Evolutionary conservation across 2,113 vertebrate genomes (phyloP), one percentile per base, ranked within the genome.

Genomic region (Dipodomys stephensi): DNA sequence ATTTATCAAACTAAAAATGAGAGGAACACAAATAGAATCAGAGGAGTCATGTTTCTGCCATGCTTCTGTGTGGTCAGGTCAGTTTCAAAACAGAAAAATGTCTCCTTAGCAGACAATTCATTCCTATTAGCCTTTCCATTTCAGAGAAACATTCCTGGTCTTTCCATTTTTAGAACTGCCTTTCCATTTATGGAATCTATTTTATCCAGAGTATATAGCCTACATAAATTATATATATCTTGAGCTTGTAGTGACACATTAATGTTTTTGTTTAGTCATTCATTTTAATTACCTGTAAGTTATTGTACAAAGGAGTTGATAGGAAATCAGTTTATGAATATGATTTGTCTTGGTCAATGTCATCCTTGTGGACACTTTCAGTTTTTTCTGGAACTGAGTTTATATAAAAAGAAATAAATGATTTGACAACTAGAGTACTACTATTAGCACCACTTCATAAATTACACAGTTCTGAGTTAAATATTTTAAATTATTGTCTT

Each of bases 1-100:
- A 94, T 95, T 97, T 95, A 27, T 88, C 80, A 94, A 87, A n/a
- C 79, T 86, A 46, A 91, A 95, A 95, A 91, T 86, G 97, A 83
- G 16, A 95, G 46, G 27, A 94, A 32, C 6, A 79, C 57, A 95
- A 83, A 96, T 93, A 97, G 68, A 32, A 19, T 44, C 27, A 30
- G 60, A 88, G 77, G 62, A 96, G 30, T 81, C 22, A 76, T 78
- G 78, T 65, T n/a, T 94, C 71, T 68, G 64, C 53, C 53, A 57
- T 20, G 49, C n/a, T 25, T 85, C n/a, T 83, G 9, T 68, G 46
- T 71, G 53, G 11, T 3, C 86, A 83, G 39, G 44, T 95, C 76
- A 88, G 2, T 2, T 23, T 87, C 46, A 90, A n/a, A 86, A 83
- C 77, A 84, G 91, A 96, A 92, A 67, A 86, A 0, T 7, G 86